Evolutionary conservation across 1,140 invertebrate genomes (phyloP), one percentile per base, ranked within the genome.

Genomic region (Drosophila azteca): DNA sequence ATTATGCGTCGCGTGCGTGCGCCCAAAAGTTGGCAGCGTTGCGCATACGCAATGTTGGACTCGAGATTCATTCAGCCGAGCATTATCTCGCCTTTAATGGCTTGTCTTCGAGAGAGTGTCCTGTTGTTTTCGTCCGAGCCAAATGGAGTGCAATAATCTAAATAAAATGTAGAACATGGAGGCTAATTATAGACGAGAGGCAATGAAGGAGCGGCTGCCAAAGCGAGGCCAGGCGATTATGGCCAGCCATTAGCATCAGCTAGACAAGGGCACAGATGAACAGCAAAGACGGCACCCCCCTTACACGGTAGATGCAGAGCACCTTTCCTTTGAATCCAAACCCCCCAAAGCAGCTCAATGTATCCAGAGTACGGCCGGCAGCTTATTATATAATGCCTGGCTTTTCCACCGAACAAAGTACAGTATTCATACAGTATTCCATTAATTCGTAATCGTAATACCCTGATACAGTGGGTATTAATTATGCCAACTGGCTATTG

Each of bases 371-470:
- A 68, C 50, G 66, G 63, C 60, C 65, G 62, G 66, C 60, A 51
- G 63, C 72, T 85, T 80, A 84, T 85, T 80, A 80, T 75, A 80
- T 72, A 84, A 80, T 84, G 74, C 74, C 76, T 62, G 72, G 74
- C 63, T 77, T 68, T 82, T 55, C 73, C 76, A 61, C 77, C 68
- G 52, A 81, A 73, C 78, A 72, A 73, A 81, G 71, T 68, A 67
- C 67, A n/a, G n/a, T n/a, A n/a, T n/a, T n/a, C 77, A 67, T 60
- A 54, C 72, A 69, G 73, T 69, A 71, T 55, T 57, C 52, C 81
- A 80, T 84, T 80, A 84, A 84, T 85, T 80, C 66, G 52, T 77
- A 81, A 73, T 84, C 80, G 73, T 85, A 80, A 73, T 79, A 73
- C 60, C 60, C 44, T 77, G 72, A 80, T 77, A 69, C 66, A 73